Base-by-base conservation (phyloP, 2,888 invertebrate species). In the Nomada ruficornis region DNA sequence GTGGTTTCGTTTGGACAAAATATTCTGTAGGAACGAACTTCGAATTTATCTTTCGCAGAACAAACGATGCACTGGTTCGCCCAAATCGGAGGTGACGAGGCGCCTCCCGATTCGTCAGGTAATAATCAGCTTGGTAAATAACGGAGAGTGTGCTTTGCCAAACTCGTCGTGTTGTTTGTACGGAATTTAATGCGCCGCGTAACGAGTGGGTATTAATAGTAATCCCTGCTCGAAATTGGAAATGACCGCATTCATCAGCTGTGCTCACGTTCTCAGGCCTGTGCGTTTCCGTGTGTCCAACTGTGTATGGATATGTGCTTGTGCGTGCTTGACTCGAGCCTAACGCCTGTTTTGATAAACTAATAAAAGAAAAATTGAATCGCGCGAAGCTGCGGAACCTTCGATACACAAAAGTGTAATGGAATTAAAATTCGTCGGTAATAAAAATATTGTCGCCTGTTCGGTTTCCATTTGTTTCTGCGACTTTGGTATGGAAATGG, bases 1-100 rank as follows among this genome's bases (percentile, higher is more conserved):
- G 10, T 13, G 23, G 62, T 9, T 26, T 5, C 62, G 50, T 62
- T 64, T 47, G 18, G 29, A 57, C 20, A 11, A 60, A 57, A 47
- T n/a, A 47, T 23, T 55, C 44, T 73, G 18, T 36, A 82, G 57
- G 82, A 83, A 82, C 71, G 54, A 79, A 76, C 64, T 69, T 74
- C 55, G 64, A 79, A 86, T 86, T 85, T 91, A 73, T 91, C 77
- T 88, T 89, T 84, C 87, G 77, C 83, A 93, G 93, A 93, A 79
- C 91, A 93, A 92, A 93, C 93, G 89, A 93, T 93, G 92, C 93
- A 93, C 88, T 93, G 93, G 93, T 93, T 93, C 89, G 93, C 93
- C 76, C 91, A 92, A 85, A 90, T 93, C 83, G 93, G 93, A 77
- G 89, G 89, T 88, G 90, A 91, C 80, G 89, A 89, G 82, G 90